These are phyloP conservation scores for Peromyscus eremicus DNA, from an alignment of 2,797 vertebrate species.

Conservation along the genomic window DNA sequence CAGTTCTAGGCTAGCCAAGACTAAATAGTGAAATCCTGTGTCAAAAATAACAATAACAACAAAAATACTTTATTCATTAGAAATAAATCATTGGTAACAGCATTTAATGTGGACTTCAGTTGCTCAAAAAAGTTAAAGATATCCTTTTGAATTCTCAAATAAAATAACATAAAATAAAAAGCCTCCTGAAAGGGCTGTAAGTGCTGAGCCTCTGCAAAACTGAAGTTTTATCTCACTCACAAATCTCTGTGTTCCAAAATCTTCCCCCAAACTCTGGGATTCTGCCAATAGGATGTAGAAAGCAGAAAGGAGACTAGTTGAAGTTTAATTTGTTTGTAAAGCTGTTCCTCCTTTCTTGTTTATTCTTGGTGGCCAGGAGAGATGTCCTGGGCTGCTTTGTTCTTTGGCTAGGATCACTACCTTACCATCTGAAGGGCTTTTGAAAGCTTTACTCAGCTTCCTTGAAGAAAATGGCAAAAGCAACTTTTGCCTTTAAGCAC, in stretches of 20 bases:
- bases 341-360: conserved; percentile 77
- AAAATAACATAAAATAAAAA: not conserved
- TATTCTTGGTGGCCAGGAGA: conserved; percentile 67
- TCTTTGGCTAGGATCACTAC: conserved; percentile 69
- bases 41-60: not conserved
- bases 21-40: not conserved
- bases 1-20: not conserved
- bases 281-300: conserved; percentile 74
- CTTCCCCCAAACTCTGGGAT: conserved; percentile 49
- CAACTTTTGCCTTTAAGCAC: conserved; percentile 57
- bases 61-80: conserved; percentile 28
- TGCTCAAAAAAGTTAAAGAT: conserved; percentile 45
- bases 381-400: conserved; percentile 66
- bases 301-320: conserved; percentile 61
- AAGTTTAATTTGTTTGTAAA: conserved; percentile 76
- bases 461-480: conserved; percentile 55
- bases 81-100: conserved; percentile 48
- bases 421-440: conserved; percentile 62
- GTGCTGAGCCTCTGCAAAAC: conserved; percentile 70
- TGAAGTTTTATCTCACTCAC: conserved; percentile 68
- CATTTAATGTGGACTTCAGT: conserved; percentile 58
- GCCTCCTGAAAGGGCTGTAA: conserved; percentile 3
- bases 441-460: conserved; percentile 62
- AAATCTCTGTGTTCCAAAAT: conserved; percentile 67
- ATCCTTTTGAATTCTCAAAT: conserved; percentile 43